Conservation (phyloP, 2,888 invertebrate genomes). For the Hyposoter dolosus region DNA sequence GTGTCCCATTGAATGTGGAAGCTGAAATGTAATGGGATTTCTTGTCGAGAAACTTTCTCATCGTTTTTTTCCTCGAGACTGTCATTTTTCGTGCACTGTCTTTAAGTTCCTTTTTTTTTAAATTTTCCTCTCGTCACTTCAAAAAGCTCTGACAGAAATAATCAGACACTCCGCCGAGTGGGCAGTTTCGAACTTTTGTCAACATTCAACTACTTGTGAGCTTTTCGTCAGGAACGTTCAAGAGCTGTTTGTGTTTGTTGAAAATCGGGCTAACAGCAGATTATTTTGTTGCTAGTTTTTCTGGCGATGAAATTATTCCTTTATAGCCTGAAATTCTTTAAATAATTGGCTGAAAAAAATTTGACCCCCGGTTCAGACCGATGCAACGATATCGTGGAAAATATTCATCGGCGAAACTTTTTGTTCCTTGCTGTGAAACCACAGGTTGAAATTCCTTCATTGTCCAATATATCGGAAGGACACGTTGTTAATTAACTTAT, state of each 20-base stretch:
- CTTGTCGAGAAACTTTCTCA: conserved; percentile 43
- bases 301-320: not conserved
- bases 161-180: conserved; percentile 21
- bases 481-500: conserved; percentile 36
- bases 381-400: conserved; percentile 34
- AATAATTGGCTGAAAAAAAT: not conserved
- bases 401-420: conserved; percentile 18
- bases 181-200: conserved; percentile 44
- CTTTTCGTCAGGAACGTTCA: not conserved
- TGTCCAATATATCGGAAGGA: conserved; percentile 1
- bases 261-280: not conserved
- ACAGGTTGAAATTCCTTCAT: conserved; percentile 64
- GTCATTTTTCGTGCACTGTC: conserved; percentile 53
- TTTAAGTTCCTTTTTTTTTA: conserved; percentile 31
- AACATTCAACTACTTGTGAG: conserved; percentile 52
- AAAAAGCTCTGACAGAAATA: conserved; percentile 54
- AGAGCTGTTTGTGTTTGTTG: conserved; percentile 14
- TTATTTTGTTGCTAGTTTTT: conserved; percentile 16
- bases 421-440: conserved; percentile 35
- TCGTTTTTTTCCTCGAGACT: conserved; percentile 28
- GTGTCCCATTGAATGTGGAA: conserved; percentile 75
- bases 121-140: conserved; percentile 54
- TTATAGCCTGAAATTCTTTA: not conserved
- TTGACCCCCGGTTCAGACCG: not conserved
- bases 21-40: conserved; percentile 77